A percentile compares a stretch with the other conserved stretches of the same genome.
Evolutionary conservation across 1,140 invertebrate species (phyloP).

Genomic region (Halyomorpha halys): DNA sequence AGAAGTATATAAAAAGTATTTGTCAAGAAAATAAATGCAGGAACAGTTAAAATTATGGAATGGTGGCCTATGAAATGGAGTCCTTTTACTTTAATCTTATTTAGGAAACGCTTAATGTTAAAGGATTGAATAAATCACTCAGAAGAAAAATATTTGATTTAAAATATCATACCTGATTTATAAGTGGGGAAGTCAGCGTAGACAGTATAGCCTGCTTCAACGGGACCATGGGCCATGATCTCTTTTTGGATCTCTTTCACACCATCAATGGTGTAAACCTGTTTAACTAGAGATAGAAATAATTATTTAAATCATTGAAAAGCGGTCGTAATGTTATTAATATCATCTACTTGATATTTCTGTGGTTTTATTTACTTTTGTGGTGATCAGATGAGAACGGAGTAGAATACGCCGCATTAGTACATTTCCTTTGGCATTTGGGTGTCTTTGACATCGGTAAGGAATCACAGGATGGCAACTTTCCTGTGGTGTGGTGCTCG

Average conservation of each 20-base stretch:
- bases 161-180: slow-evolving; percentile 34
- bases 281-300: neutral
- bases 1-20: no score
- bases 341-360: neutral
- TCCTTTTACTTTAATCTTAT: no score
- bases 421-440: slow-evolving; percentile 21
- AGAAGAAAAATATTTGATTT: neutral
- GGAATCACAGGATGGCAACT: slow-evolving; percentile 48
- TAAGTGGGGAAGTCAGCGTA: slow-evolving; percentile 40
- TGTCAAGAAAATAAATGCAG: no score
- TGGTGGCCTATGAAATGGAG: no score
- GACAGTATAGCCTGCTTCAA: slow-evolving; percentile 44
- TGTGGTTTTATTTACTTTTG: slow-evolving; percentile 15
- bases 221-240: slow-evolving; percentile 38
- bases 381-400: slow-evolving; percentile 18
- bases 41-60: neutral
- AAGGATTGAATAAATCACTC: no score
- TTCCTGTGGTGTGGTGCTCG: slow-evolving; percentile 76
- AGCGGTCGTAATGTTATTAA: neutral
- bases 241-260: slow-evolving; percentile 25
- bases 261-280: neutral
- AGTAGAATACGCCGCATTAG: neutral
- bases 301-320: neutral
- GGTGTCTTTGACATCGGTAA: slow-evolving; percentile 16
- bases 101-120: no score